Conservation (phyloP, 2,888 invertebrate genomes). For the Tetranychus piercei region DNA sequence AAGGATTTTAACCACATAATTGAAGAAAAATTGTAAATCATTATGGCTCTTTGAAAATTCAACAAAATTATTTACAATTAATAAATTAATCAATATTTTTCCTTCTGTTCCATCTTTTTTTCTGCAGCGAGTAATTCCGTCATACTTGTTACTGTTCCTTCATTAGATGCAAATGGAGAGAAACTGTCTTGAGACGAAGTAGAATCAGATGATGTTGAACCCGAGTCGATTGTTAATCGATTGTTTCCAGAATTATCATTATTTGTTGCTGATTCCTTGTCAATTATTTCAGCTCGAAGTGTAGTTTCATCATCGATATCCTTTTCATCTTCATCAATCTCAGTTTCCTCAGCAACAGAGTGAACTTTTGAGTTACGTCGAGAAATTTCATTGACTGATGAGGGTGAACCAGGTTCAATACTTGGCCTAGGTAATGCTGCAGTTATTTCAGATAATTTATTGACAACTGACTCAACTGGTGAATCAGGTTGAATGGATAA, state of each 20-base stretch:
- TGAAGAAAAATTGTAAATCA: too few relatives aligned
- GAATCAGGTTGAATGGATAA: conserved; percentile 1
- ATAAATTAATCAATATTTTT: background rate
- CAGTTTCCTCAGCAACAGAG: background rate
- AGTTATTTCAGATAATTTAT: background rate
- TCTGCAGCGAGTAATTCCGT: conserved; percentile 15
- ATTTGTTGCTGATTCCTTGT: background rate
- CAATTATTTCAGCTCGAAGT: background rate
- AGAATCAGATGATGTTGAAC: background rate
- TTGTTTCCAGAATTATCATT: background rate
- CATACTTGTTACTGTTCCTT: conserved; percentile 21
- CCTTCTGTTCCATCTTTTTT: background rate
- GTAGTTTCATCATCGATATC: background rate
- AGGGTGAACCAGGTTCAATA: background rate
- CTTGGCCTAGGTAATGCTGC: background rate
- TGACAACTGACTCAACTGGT: background rate
- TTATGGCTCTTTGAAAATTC: too few relatives aligned
- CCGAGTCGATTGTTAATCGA: background rate
- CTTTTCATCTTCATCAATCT: background rate
- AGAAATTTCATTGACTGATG: background rate
- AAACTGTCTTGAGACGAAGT: conserved; percentile 21
- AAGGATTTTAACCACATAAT: too few relatives aligned
- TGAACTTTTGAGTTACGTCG: background rate
- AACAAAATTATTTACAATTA: background rate
- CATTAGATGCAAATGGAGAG: conserved; percentile 20